Conservation (phyloP, 2,888 invertebrate species). For the Microdon myrmicae region DNA sequence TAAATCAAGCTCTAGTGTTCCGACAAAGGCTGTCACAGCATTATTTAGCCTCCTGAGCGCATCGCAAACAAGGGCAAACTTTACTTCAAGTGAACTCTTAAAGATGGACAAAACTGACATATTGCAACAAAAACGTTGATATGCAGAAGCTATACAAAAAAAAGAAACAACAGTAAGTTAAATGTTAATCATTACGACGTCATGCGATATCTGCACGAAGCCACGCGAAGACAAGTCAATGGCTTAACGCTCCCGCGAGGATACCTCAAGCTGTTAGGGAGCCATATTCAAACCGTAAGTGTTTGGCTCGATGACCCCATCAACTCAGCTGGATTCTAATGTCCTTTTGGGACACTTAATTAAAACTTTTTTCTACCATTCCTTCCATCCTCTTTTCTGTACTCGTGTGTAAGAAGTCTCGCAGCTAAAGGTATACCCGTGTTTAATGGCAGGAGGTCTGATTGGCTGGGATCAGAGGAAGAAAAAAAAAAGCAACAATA, state of each 20-base stretch:
- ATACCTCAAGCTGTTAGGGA: constrained; percentile 18
- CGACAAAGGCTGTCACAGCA: constrained; percentile 26
- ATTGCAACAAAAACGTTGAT: too few species aligned
- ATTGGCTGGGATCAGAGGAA: constrained; percentile 17
- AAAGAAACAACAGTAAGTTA: constrained; percentile 20
- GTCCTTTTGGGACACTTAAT: constrained; percentile 51
- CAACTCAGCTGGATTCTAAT: constrained; percentile 38
- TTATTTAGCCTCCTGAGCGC: constrained; percentile 4
- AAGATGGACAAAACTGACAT: constrained; percentile 29
- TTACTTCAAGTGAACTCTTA: constrained; percentile 16
- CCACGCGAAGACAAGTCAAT: constrained; percentile 15
- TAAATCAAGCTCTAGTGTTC: too few species aligned
- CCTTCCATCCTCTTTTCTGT: not conserved
- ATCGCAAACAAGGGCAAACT: constrained; percentile 30
- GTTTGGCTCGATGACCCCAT: constrained; percentile 47
- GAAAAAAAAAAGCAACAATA: constrained; percentile 2
- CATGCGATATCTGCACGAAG: constrained; percentile 34
- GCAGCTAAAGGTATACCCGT: not conserved
- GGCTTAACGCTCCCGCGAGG: constrained; percentile 1
- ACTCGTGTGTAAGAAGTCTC: constrained; percentile 15
- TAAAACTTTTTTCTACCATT: constrained; percentile 33
- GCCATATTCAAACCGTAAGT: constrained; percentile 27
- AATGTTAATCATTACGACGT: constrained; percentile 49
- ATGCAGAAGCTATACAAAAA: not conserved
- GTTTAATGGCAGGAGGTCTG: too few species aligned